Evolutionary conservation across 2,888 invertebrate genomes (phyloP), one percentile per base, ranked within the genome.

Genomic region (Vannuccia rotundouncinata): DNA sequence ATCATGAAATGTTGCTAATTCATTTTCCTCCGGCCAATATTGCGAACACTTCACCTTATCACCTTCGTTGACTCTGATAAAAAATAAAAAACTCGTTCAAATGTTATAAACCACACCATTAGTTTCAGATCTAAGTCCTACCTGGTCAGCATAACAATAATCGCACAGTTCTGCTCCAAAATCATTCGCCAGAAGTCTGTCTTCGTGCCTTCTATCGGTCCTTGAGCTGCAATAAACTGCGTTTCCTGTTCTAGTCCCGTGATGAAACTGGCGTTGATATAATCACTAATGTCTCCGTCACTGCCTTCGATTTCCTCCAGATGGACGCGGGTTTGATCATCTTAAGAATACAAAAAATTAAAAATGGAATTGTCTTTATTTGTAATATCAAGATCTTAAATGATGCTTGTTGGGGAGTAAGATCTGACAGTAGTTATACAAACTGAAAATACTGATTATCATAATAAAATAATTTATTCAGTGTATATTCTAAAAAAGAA

Each of bases 81-180:
- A n/a, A n/a, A n/a, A n/a, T n/a, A n/a, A n/a, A n/a, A n/a, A n/a
- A n/a, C n/a, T n/a, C n/a, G n/a, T n/a, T n/a, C n/a, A n/a, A n/a
- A n/a, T n/a, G n/a, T n/a, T n/a, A n/a, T n/a, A n/a, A n/a, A n/a
- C n/a, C n/a, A n/a, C n/a, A n/a, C n/a, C n/a, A n/a, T n/a, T n/a
- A n/a, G n/a, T n/a, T n/a, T n/a, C n/a, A n/a, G n/a, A n/a, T n/a
- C n/a, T n/a, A n/a, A n/a, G n/a, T 5, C 66, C 25, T 22, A 66
- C 66, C 25, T 5, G 5, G 75, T 75, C 5, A 75, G 75, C 75
- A 75, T 75, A 17, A 75, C 75, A 75, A 75, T 75, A 75, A 75
- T 2, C 1, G 22, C 31, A 22, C 29, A 29, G 13, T 75, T 30
- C 31, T 75, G 75, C 75, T 75, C 75, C 10, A 29, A 27, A 2